Conservation (phyloP, 2,113 vertebrate species). For the Cynocephalus volans region DNA sequence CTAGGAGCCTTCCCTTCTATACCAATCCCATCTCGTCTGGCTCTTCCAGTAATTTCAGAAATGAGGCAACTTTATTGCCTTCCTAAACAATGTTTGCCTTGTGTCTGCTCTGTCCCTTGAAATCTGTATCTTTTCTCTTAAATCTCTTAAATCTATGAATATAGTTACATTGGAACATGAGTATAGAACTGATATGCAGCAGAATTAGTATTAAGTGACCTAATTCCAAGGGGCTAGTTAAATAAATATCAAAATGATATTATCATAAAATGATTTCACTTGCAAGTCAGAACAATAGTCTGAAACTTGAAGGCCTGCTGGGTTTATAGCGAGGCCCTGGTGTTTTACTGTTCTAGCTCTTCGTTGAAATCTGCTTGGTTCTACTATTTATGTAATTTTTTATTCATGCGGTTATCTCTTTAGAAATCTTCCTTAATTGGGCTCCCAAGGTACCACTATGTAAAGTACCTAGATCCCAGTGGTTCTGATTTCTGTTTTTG, state of each 20-base stretch:
- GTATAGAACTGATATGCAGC: background rate
- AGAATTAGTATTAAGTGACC: slow-evolving; percentile 38
- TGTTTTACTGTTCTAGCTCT: slow-evolving; percentile 57
- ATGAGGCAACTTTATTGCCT: background rate
- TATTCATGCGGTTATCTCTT: slow-evolving; percentile 58
- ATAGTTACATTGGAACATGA: background rate
- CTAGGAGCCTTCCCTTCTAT: background rate
- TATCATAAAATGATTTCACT: slow-evolving; percentile 35
- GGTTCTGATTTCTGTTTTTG: slow-evolving; percentile 4
- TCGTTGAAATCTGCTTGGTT: slow-evolving; percentile 57
- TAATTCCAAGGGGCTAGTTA: slow-evolving; percentile 53
- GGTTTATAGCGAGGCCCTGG: slow-evolving; percentile 38
- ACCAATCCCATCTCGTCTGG: background rate
- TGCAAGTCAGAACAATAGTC: background rate
- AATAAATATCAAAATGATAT: slow-evolving; percentile 56
- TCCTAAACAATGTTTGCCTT: background rate
- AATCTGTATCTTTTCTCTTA: background rate
- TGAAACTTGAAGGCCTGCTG: slow-evolving; percentile 47
- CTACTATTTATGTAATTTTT: slow-evolving; percentile 56
- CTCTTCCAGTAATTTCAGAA: background rate
- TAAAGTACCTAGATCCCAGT: slow-evolving; percentile 25
- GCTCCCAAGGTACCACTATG: background rate
- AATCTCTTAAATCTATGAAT: slow-evolving; percentile 60
- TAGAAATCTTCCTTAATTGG: slow-evolving; percentile 64
- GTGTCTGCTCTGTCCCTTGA: background rate